Conservation (phyloP, 2,113 vertebrate genomes). For the Oceanites oceanicus region DNA sequence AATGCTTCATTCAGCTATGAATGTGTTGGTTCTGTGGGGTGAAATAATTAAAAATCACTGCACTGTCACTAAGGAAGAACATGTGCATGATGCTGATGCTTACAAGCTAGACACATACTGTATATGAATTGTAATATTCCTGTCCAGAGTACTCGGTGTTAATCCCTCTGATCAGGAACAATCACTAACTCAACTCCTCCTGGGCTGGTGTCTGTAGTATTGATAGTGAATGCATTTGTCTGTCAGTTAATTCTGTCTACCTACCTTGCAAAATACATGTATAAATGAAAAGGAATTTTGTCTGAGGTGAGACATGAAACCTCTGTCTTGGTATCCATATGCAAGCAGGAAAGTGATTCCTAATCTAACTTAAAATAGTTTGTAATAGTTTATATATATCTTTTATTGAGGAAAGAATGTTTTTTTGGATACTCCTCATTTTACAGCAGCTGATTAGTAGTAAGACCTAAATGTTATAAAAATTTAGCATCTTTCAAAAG, state of each 20-base stretch:
- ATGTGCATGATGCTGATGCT: not conserved
- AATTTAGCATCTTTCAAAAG: not conserved
- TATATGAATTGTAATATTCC: not conserved
- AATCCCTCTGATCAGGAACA: not conserved
- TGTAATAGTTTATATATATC: not conserved
- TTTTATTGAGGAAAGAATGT: fast-evolving
- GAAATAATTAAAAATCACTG: not conserved
- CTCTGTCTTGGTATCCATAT: not conserved
- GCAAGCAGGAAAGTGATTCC: not conserved
- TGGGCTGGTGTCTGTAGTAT: not conserved
- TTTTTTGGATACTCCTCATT: not conserved
- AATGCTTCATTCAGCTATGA: not conserved
- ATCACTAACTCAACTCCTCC: not conserved
- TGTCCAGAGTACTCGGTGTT: not conserved
- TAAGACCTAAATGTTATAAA: not conserved
- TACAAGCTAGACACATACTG: fast-evolving
- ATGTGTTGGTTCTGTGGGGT: not conserved
- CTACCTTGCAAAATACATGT: not conserved
- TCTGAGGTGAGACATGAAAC: not conserved
- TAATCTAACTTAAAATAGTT: not conserved
- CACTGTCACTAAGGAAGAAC: too few relatives aligned
- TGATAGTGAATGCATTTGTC: not conserved
- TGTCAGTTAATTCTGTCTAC: not conserved
- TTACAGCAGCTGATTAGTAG: not conserved
- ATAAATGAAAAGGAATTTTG: not conserved